Conservation (phyloP, 64 coral and sea anemone species). For the Catalaphyllia jardinei region DNA sequence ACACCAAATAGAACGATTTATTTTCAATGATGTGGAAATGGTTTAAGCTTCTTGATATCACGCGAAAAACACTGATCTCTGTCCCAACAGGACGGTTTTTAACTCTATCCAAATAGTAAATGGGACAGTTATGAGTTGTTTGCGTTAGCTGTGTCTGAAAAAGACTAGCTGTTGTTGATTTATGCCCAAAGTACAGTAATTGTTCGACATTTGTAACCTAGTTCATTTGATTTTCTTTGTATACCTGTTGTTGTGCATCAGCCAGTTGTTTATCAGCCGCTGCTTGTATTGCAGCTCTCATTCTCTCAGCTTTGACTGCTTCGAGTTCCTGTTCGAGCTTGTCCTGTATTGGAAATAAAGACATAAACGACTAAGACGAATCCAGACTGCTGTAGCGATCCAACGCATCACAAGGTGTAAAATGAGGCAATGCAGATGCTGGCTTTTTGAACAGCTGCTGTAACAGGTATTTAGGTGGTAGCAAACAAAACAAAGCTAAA, state of each 20-base stretch:
- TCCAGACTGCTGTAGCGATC: too few species aligned
- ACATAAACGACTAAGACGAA: neutral
- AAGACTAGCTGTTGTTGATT: neutral
- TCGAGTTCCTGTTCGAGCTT: slow-evolving; percentile 82
- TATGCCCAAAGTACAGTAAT: neutral
- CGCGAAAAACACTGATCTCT: too few species aligned
- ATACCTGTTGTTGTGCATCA: slow-evolving; percentile 82
- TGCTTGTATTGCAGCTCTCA: slow-evolving; percentile 52
- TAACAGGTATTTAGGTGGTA: neutral
- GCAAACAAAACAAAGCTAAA: neutral
- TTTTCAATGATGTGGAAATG: too few species aligned
- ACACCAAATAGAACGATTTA: too few species aligned
- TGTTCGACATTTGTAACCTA: neutral
- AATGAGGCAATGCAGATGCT: too few species aligned
- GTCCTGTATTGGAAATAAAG: slow-evolving; percentile 26
- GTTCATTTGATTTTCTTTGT: neutral
- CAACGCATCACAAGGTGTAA: too few species aligned
- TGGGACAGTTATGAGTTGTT: too few species aligned
- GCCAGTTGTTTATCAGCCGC: slow-evolving; percentile 75
- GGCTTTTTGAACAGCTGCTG: too few species aligned
- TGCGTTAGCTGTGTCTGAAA: too few species aligned
- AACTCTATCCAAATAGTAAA: too few species aligned
- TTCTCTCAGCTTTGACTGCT: slow-evolving; percentile 62
- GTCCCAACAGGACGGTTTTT: too few species aligned
- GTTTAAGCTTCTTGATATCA: too few species aligned